Conservation (phyloP, 2,113 vertebrate genomes). For the Dermatemys mawii region DNA sequence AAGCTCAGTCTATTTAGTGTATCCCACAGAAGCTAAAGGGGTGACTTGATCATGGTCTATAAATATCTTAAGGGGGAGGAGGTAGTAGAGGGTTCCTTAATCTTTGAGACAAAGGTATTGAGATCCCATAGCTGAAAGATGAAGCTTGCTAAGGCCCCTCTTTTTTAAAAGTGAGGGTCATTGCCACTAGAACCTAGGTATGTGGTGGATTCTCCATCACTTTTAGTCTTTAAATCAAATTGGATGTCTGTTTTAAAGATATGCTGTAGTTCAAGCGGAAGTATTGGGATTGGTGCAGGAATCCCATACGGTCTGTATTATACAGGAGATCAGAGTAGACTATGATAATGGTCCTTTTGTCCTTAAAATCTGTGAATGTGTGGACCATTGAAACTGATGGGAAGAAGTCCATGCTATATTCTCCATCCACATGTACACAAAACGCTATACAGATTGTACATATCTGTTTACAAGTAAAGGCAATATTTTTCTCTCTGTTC, state of each 20-base stretch:
- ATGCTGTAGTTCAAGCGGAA: background rate
- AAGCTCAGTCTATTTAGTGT: background rate
- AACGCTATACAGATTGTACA: background rate
- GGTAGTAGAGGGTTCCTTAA: background rate
- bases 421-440: background rate
- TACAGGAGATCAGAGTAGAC: fast-evolving
- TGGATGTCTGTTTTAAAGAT: background rate
- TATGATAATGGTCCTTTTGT: background rate
- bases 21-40: background rate
- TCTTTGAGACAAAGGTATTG: background rate
- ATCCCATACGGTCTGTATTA: background rate
- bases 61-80: background rate
- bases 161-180: background rate
- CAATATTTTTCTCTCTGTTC: background rate
- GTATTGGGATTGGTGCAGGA: background rate
- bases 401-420: background rate
- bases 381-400: fast-evolving
- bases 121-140: background rate
- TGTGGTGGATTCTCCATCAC: background rate
- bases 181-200: background rate
- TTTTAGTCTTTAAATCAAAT: background rate
- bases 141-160: background rate
- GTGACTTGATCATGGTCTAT: background rate
- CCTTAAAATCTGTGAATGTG: background rate
- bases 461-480: background rate